Percentiles rank a stretch among this genome's conserved stretches.
phyloP scores from a whole-genome alignment of 2,888 invertebrate genomes.

The Chalcosyrphus nemorum region DNA sequence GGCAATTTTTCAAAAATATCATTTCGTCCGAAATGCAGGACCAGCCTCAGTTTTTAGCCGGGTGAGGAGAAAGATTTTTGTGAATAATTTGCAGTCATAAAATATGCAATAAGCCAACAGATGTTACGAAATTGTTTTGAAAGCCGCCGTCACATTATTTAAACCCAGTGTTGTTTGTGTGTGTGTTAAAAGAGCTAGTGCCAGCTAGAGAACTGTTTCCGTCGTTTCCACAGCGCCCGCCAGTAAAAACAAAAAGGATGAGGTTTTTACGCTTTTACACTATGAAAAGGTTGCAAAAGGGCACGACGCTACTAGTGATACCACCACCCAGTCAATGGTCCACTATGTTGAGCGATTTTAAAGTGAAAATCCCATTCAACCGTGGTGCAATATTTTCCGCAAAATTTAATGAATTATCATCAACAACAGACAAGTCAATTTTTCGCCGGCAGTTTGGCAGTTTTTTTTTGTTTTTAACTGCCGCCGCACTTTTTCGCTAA shows the following conservation, averaged over 20 bases:
- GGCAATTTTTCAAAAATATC: conserved; percentile 73
- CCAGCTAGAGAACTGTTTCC: conserved; percentile 45
- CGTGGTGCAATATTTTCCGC: conserved; percentile 68
- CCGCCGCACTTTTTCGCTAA: conserved; percentile 52
- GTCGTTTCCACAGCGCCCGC: background rate
- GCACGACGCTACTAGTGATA: conserved; percentile 12
- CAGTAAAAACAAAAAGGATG: conserved; percentile 4
- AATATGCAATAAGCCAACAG: conserved; percentile 82
- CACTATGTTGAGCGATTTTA: conserved; percentile 40
- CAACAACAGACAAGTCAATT: conserved; percentile 71
- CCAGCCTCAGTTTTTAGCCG: conserved; percentile 64
- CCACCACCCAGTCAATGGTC: no score
- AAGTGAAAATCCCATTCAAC: conserved; percentile 59
- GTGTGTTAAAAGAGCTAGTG: conserved; percentile 19
- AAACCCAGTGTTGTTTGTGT: conserved; percentile 73
- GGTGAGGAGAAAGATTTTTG: conserved; percentile 78
- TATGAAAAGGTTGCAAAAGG: conserved; percentile 35
- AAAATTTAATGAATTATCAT: conserved; percentile 71
- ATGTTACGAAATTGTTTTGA: conserved; percentile 82
- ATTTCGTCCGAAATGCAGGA: conserved; percentile 55
- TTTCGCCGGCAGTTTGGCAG: conserved; percentile 41
- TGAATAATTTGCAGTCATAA: conserved; percentile 82
- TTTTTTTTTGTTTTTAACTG: conserved; percentile 11
- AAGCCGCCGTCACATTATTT: conserved; percentile 82
- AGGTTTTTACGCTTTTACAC: background rate